Evolutionary conservation across 2,888 invertebrate genomes (phyloP).

Genomic region (Lomographa bimaculata): DNA sequence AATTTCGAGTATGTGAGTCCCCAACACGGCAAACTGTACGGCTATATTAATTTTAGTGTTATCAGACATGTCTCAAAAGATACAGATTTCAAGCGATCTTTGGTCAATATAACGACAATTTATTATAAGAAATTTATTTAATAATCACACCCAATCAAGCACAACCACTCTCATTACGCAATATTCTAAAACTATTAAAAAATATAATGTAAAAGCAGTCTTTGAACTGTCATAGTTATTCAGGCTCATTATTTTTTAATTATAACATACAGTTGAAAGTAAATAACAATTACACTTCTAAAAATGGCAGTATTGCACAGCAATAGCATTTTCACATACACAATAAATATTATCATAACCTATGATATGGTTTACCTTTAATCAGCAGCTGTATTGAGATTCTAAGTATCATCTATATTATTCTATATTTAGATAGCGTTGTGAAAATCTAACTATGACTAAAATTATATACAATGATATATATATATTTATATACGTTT

Average conservation of each 20-base stretch:
- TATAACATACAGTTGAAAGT: constrained; percentile 1
- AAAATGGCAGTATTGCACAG: constrained; percentile 7
- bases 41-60: no score
- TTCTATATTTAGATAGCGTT: no score
- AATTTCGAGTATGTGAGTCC: no score
- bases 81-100: constrained; percentile 61
- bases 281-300: neutral
- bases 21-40: no score
- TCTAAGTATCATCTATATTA: no score
- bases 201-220: constrained; percentile 28
- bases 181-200: constrained; percentile 19
- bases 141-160: constrained; percentile 26
- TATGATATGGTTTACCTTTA: constrained; percentile 42
- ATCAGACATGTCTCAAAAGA: no score
- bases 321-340: constrained; percentile 7
- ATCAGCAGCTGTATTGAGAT: constrained; percentile 14
- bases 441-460: no score
- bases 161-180: constrained; percentile 34
- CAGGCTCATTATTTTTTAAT: constrained; percentile 13
- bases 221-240: constrained; percentile 28
- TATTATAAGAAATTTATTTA: constrained; percentile 7
- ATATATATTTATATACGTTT: no score
- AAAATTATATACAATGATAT: no score
- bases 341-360: constrained; percentile 39
- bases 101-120: constrained; percentile 54